These are phyloP conservation scores for Colinus virginianus DNA, from an alignment of 2,113 vertebrate species.

Conservation along the genomic window DNA sequence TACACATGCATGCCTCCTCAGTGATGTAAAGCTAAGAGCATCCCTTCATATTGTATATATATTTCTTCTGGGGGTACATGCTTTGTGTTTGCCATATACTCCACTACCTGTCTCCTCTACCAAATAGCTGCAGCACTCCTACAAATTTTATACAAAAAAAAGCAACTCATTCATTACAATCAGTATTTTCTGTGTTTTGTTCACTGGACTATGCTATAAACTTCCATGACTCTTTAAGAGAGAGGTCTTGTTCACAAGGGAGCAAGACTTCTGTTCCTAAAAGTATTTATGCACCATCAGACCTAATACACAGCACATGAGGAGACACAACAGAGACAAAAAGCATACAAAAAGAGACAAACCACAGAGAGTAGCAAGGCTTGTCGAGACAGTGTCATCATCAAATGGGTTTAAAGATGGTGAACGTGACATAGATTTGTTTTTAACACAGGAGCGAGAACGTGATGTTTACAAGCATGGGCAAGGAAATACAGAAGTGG, in stretches of 20 bases:
- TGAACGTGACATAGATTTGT: neutral
- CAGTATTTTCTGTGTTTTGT: neutral
- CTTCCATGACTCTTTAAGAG: neutral
- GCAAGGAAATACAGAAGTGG: neutral
- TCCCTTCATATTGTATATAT: fast-evolving
- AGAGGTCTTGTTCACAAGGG: neutral
- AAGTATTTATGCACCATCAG: neutral
- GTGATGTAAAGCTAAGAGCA: neutral
- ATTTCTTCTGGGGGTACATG: fast-evolving
- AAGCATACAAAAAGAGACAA: neutral
- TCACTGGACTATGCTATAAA: neutral
- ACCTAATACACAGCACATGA: neutral
- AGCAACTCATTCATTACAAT: neutral
- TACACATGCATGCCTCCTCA: neutral
- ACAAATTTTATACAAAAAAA: neutral
- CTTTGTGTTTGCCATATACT: neutral
- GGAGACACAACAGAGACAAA: neutral
- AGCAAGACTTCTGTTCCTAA: neutral
- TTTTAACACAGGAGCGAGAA: neutral
- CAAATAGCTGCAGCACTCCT: neutral
- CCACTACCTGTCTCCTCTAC: neutral
- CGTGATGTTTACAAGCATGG: neutral
- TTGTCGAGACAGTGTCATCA: neutral
- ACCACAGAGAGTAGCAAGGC: neutral
- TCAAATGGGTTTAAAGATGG: neutral